Conservation (phyloP, 2,113 vertebrate species). For the Rhinopomastus cyanomelas region DNA sequence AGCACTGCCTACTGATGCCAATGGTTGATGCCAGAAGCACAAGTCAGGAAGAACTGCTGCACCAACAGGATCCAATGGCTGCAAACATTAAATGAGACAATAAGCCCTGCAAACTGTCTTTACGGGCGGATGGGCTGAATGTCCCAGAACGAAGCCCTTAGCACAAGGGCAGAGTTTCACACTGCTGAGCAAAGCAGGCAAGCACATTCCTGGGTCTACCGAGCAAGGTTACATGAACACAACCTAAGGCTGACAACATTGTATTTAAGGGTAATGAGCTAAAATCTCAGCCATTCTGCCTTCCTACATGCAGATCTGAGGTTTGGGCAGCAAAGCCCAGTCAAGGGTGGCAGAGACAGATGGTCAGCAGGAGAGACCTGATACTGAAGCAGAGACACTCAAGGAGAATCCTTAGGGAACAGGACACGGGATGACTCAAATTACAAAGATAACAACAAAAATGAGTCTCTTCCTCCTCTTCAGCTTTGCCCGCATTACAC, state of each 20-base stretch:
- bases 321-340: neutral
- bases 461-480: neutral
- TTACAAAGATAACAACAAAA: slow-evolving; percentile 23
- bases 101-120: neutral
- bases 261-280: neutral
- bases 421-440: neutral
- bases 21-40: neutral
- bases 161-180: neutral
- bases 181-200: neutral
- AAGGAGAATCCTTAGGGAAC: neutral
- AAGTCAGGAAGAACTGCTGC: neutral
- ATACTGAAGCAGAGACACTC: neutral
- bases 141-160: neutral
- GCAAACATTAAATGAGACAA: neutral
- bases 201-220: neutral
- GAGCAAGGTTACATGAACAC: neutral
- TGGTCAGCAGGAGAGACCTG: neutral
- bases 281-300: neutral
- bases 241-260: neutral
- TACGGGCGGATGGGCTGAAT: neutral
- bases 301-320: neutral
- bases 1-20: neutral
- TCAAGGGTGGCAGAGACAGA: neutral
- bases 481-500: neutral
- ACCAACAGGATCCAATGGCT: neutral